Evolutionary conservation across 64 coral and sea anemone genomes (phyloP).

Genomic region (Porites lutea): DNA sequence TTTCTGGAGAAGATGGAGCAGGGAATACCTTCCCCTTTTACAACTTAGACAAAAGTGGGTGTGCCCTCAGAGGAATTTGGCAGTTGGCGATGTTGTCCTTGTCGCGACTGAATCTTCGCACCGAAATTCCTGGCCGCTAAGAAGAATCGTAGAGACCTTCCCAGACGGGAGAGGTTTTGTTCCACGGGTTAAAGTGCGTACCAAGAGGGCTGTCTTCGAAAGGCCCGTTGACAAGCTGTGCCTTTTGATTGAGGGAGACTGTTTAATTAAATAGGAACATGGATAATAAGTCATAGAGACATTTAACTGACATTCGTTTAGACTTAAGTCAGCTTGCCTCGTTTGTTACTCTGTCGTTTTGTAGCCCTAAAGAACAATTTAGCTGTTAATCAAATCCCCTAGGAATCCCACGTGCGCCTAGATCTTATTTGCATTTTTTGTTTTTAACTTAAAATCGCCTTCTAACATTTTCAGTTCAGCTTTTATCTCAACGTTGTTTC

Average conservation of each 20-base stretch:
- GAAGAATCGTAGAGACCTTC: background rate
- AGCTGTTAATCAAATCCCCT: no score
- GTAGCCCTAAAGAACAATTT: no score
- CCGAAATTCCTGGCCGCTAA: background rate
- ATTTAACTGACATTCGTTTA: no score
- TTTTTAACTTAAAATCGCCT: no score
- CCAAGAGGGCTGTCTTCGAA: background rate
- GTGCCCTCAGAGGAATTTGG: background rate
- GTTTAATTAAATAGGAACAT: no score
- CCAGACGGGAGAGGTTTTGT: background rate
- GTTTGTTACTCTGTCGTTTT: no score
- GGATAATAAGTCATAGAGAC: no score
- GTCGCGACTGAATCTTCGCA: background rate
- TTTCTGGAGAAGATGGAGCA: background rate
- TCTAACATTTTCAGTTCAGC: no score
- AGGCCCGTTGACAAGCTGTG: slow-evolving; percentile 5
- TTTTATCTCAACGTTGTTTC: no score
- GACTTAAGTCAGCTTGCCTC: no score
- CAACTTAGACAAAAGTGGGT: background rate
- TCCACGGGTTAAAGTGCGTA: background rate
- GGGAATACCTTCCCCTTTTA: background rate
- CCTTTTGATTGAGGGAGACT: background rate
- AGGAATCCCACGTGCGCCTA: no score
- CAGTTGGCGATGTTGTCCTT: background rate
- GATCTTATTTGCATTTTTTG: no score